These are phyloP conservation scores for Holacanthella duospinosa DNA, from an alignment of 2,888 invertebrate genomes.

Conservation along the genomic window DNA sequence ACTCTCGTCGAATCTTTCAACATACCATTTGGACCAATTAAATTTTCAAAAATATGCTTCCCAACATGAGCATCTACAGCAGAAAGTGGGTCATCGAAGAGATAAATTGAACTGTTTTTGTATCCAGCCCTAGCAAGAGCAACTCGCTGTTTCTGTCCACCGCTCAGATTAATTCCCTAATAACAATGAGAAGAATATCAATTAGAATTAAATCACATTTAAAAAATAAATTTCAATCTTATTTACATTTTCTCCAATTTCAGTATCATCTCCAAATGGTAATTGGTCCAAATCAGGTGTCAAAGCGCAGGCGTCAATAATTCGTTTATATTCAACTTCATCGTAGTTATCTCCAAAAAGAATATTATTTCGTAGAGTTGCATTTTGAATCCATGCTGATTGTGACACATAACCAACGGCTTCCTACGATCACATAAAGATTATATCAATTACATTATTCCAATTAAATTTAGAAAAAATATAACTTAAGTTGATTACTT, in stretches of 20 bases:
- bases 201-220: background rate
- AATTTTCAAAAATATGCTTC: conserved; percentile 91
- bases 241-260: conserved; percentile 85
- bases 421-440: conserved; percentile 40
- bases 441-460: background rate
- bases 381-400: conserved; percentile 97
- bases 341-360: conserved; percentile 73
- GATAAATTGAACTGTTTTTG: conserved; percentile 44
- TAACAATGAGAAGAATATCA: background rate
- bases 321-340: conserved; percentile 59
- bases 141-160: conserved; percentile 84
- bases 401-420: conserved; percentile 76
- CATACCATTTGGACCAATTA: conserved; percentile 70
- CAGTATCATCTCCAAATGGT: conserved; percentile 91
- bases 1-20: conserved; percentile 64
- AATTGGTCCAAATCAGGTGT: conserved; percentile 83
- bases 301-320: conserved; percentile 83
- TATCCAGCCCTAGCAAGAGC: conserved; percentile 54
- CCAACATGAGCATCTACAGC: conserved; percentile 69
- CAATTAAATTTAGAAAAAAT: background rate
- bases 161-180: conserved; percentile 69
- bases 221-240: background rate
- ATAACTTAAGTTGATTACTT: background rate
- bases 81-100: conserved; percentile 50
- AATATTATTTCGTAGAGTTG: conserved; percentile 83